phyloP scores from a whole-genome alignment of 2,888 invertebrate genomes.

The Dione juno region DNA sequence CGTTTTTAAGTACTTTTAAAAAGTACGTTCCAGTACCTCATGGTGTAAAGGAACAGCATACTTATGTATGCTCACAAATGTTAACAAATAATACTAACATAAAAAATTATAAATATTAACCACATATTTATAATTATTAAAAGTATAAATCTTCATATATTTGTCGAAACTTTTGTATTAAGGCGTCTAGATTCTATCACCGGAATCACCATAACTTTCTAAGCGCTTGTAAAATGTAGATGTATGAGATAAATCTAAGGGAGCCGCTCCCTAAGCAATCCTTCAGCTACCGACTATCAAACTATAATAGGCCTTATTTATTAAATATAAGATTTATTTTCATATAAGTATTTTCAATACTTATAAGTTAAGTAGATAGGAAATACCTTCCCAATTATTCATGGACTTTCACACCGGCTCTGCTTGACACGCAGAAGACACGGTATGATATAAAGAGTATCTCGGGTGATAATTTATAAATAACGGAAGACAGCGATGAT shows the following conservation, averaged over 20 bases:
- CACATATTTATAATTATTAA: no score
- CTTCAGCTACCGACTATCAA: not conserved
- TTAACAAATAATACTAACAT: not conserved
- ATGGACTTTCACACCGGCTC: conserved; percentile 59
- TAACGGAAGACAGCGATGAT: conserved; percentile 27
- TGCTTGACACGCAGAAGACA: conserved; percentile 25
- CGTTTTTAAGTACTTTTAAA: not conserved
- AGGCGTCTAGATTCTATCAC: conserved; percentile 5
- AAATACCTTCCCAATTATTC: conserved; percentile 66
- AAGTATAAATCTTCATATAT: conserved; percentile 24
- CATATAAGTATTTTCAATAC: not conserved
- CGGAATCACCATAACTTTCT: conserved; percentile 40
- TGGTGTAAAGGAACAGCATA: no score
- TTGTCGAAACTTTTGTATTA: conserved; percentile 4
- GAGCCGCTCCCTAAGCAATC: conserved; percentile 33
- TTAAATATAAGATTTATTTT: conserved; percentile 7
- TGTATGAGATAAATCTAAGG: conserved; percentile 36
- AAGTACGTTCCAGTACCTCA: no score
- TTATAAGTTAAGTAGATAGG: conserved; percentile 44
- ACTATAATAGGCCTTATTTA: conserved; percentile 8
- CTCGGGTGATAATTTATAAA: conserved; percentile 21
- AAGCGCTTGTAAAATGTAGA: conserved; percentile 45
- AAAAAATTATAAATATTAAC: not conserved
- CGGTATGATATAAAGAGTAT: conserved; percentile 21
- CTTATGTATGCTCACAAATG: no score